Conservation (phyloP, 1,140 invertebrate genomes). For the Dolichoris vasculosae region DNA sequence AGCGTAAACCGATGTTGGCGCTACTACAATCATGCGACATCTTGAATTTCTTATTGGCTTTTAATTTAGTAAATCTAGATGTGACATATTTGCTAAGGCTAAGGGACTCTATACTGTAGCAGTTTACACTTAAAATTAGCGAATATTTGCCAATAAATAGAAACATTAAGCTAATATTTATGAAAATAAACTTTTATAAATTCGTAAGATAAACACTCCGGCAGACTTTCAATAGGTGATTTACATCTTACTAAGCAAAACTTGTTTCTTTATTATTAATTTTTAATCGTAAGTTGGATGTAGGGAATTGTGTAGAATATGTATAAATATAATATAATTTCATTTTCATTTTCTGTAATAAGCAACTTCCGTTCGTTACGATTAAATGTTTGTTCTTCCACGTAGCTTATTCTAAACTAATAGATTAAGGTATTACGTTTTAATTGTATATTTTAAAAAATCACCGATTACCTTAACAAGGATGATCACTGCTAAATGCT, state of each 20-base stretch:
- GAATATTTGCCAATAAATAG: neutral
- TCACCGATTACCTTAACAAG: constrained; percentile 3
- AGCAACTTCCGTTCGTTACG: constrained; percentile 63
- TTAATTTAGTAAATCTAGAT: neutral
- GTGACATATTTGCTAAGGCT: neutral
- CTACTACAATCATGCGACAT: neutral
- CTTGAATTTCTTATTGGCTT: neutral
- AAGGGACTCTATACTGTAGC: neutral
- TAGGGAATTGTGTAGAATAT: neutral
- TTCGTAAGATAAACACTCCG: neutral
- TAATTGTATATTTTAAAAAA: constrained; percentile 9
- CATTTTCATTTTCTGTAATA: constrained; percentile 34
- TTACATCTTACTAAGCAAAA: neutral
- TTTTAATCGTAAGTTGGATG: neutral
- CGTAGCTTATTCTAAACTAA: constrained; percentile 69
- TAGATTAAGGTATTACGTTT: constrained; percentile 56
- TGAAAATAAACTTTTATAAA: constrained; percentile 13
- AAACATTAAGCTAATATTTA: constrained; percentile 18
- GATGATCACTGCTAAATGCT: constrained; percentile 22
- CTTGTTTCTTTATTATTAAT: neutral
- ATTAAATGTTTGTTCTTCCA: constrained; percentile 70
- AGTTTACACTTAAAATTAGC: neutral
- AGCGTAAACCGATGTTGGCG: neutral
- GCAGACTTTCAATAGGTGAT: neutral
- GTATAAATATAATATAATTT: constrained; percentile 11